These are phyloP conservation scores for Pollenia griseotomentosa DNA, from an alignment of 2,888 invertebrate species.

Conservation along the genomic window DNA sequence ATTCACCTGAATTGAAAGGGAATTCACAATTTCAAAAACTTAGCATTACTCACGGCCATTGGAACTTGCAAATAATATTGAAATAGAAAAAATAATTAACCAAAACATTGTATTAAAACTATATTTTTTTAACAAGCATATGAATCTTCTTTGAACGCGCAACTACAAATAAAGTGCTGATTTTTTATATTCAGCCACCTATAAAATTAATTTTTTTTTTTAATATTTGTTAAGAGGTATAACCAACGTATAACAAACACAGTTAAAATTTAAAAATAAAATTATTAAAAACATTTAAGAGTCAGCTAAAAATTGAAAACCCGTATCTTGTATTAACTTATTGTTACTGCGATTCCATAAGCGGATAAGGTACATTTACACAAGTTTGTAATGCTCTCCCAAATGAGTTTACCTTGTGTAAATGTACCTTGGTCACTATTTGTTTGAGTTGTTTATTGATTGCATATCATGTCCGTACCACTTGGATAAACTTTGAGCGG, in stretches of 20 bases:
- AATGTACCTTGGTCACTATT: too few species aligned
- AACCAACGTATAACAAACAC: background rate
- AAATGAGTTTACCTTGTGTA: too few species aligned
- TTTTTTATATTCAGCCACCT: background rate
- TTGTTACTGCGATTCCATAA: background rate
- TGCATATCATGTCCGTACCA: too few species aligned
- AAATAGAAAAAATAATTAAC: background rate
- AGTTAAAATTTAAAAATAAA: background rate
- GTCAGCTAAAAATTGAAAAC: background rate
- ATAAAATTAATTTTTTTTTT: conserved; percentile 29
- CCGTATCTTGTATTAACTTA: background rate
- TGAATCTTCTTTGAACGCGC: background rate
- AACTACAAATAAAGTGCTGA: conserved; percentile 30
- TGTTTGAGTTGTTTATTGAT: too few species aligned
- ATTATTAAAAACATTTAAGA: background rate
- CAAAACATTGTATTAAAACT: conserved; percentile 45
- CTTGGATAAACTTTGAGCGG: too few species aligned
- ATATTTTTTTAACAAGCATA: background rate
- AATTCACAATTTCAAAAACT: background rate
- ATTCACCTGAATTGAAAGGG: background rate
- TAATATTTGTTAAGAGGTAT: too few species aligned
- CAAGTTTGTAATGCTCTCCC: too few species aligned
- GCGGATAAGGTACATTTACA: too few species aligned
- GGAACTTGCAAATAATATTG: background rate
- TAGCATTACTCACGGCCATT: conserved; percentile 43